Conservation (phyloP, 2,113 vertebrate species). For the Seriola aureovittata region DNA sequence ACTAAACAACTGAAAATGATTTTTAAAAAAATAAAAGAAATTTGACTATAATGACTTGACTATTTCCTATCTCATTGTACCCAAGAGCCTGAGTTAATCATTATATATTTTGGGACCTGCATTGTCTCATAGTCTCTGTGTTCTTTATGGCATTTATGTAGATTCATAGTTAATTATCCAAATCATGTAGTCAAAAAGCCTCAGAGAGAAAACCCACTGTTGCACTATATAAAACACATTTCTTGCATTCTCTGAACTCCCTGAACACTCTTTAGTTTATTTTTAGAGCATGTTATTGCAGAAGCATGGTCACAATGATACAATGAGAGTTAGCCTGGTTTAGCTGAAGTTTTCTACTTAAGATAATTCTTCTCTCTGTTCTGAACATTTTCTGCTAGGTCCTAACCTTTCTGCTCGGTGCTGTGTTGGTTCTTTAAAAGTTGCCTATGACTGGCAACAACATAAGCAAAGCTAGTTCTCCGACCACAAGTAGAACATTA, state of each 20-base stretch:
- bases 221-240: not conserved
- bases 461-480: constrained; percentile 4
- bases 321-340: not conserved
- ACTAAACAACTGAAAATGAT: not conserved
- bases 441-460: not conserved
- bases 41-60: not conserved
- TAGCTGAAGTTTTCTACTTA: not conserved
- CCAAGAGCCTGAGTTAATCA: not conserved
- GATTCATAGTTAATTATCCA: not conserved
- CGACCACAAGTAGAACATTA: constrained; percentile 3
- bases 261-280: not conserved
- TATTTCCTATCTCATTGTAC: not conserved
- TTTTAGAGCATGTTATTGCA: not conserved
- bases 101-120: not conserved
- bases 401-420: no score
- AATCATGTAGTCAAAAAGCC: not conserved
- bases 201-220: not conserved
- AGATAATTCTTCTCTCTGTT: not conserved
- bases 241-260: not conserved
- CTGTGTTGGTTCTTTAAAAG: not conserved
- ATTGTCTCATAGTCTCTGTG: not conserved
- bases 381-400: no score
- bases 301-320: not conserved
- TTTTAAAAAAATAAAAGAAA: not conserved
- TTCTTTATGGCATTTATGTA: not conserved